Evolutionary conservation across 2,888 invertebrate species (phyloP).

Genomic region (Zhuqinia jingwanae): DNA sequence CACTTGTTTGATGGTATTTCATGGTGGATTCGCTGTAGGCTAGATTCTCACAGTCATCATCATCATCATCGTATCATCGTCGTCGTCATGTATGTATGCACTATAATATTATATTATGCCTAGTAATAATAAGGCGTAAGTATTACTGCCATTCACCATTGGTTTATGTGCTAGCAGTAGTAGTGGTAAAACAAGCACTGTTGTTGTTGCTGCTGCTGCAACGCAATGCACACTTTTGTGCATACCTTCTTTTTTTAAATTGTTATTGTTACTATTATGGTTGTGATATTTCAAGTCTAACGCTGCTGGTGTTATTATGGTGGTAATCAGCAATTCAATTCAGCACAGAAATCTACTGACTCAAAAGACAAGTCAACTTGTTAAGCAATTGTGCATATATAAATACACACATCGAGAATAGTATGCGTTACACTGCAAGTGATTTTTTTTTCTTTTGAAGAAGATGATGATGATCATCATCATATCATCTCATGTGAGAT

Average conservation of each 20-base stretch:
- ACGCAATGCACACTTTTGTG: slow-evolving; percentile 1
- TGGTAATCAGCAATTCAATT: background rate
- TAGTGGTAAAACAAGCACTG: too few relatives aligned
- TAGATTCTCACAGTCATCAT: slow-evolving; percentile 10
- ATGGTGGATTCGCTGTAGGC: background rate
- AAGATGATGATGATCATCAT: background rate
- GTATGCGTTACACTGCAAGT: background rate
- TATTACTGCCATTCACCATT: too few relatives aligned
- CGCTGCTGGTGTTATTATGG: background rate
- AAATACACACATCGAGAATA: background rate
- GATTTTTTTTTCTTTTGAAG: slow-evolving; percentile 14
- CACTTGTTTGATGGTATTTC: slow-evolving; percentile 14
- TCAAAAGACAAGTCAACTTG: slow-evolving; percentile 44
- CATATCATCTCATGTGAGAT: too few relatives aligned
- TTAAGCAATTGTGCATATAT: background rate
- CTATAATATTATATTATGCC: too few relatives aligned
- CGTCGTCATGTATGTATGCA: background rate
- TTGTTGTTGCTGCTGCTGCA: background rate
- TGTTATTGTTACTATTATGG: slow-evolving; percentile 1
- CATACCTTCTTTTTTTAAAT: slow-evolving; percentile 2
- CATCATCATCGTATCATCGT: background rate
- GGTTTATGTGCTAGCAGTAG: background rate
- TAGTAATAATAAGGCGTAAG: too few relatives aligned
- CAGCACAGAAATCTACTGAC: slow-evolving; percentile 27
- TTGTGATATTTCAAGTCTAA: background rate